A percentile compares a stretch with the other conserved stretches of the same genome.
These are phyloP conservation scores for Geopemphigus sp. DNA, from an alignment of 1,140 invertebrate species.

Conservation along the genomic window DNA sequence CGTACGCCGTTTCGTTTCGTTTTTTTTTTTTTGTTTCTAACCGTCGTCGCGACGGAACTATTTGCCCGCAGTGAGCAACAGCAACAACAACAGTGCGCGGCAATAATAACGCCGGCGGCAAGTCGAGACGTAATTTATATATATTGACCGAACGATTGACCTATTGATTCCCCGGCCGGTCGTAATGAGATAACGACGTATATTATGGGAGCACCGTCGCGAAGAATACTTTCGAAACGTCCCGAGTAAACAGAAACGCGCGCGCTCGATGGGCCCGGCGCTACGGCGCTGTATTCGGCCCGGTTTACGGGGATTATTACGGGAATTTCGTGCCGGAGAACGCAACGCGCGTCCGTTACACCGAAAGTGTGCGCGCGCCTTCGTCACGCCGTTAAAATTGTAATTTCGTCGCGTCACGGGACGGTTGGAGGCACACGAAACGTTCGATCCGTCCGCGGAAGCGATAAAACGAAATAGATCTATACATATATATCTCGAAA, in stretches of 20 bases:
- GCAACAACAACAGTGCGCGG: too few species aligned
- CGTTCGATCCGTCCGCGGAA: too few species aligned
- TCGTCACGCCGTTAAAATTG: too few species aligned
- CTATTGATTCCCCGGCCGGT: slow-evolving; percentile 19
- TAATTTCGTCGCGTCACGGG: too few species aligned
- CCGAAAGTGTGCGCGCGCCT: too few species aligned
- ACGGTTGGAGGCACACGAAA: too few species aligned
- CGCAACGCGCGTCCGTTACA: too few species aligned
- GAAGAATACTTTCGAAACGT: not conserved
- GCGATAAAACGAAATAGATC: too few species aligned
- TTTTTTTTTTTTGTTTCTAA: slow-evolving; percentile 37
- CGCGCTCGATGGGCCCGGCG: not conserved
- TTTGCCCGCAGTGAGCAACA: not conserved
- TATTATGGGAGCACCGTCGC: not conserved
- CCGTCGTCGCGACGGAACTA: slow-evolving; percentile 3
- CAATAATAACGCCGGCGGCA: not conserved
- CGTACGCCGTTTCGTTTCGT: too few species aligned
- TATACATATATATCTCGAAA: not conserved
- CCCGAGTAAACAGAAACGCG: not conserved
- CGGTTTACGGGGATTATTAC: too few species aligned
- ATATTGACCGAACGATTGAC: slow-evolving; percentile 26
- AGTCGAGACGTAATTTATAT: slow-evolving; percentile 36
- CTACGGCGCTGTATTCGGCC: too few species aligned
- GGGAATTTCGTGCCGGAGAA: too few species aligned
- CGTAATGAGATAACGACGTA: not conserved